Base-by-base conservation (phyloP, 2,888 invertebrate species). In the Microplitis deprimator region DNA sequence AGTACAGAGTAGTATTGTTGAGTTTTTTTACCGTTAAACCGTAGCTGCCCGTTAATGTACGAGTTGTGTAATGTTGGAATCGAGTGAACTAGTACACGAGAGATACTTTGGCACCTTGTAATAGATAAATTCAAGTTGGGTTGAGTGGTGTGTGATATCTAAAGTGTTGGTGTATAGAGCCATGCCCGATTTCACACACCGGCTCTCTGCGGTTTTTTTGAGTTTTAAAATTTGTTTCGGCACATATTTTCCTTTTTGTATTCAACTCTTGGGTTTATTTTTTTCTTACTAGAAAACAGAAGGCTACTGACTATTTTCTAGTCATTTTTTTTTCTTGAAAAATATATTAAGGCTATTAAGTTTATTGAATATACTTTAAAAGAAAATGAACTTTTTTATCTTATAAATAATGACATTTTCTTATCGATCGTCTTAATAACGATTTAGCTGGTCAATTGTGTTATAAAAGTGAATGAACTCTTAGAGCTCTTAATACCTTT, bases 11-110 rank as follows among this genome's bases (percentile, higher is more conserved):
- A 50, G 50, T 50, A 13, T 50, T 50, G 8, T 13, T 4, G 13
- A 50, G 50, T 29, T 29, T 29, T 29, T 29, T 29, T 29, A 73
- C 74, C 40, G 61, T 65, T 75, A 71, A 68, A 62, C 79, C 65
- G 73, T 29, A 50, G 79, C 80, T 80, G 79, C 83, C 84, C 83
- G 85, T 87, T 88, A 88, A 88, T 87, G 87, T 85, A 84, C 83
- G 84, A 87, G 85, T 84, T 86, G 80, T 50, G 50, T 50, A 50
- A 50, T 87, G 87, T 88, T 85, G 81, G 82, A 84, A 83, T 81
- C 81, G 82, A 84, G 85, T 85, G 70, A 85, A 72, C 62, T 69
- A 68, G 72, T 68, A 68, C 39, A 60, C 10, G 50, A 50, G 50
- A 73, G 68, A 73, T 73, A 77, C 69, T 77, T 76, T 65, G 50